Conservation (phyloP, 2,888 invertebrate genomes). For the Acrobasis consociella region DNA sequence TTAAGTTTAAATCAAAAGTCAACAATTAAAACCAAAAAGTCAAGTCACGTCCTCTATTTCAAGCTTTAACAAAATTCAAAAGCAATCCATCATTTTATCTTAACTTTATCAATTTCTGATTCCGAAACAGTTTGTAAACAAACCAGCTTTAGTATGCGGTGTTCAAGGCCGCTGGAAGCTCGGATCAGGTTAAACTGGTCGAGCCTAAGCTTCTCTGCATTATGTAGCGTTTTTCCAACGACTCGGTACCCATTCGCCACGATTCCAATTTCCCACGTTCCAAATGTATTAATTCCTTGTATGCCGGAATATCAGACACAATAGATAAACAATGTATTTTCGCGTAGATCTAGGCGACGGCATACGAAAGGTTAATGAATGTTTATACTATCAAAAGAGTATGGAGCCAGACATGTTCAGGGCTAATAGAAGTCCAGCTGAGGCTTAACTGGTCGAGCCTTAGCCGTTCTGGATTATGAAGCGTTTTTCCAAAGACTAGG, state of each 20-base stretch:
- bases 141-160: not conserved
- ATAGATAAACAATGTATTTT: too few relatives aligned
- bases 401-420: too few relatives aligned
- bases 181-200: constrained; percentile 5
- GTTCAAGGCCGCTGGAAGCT: not conserved
- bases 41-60: not conserved
- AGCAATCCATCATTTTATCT: not conserved
- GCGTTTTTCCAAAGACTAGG: too few relatives aligned
- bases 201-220: constrained; percentile 9
- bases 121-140: not conserved
- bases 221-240: not conserved
- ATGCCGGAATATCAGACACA: too few relatives aligned
- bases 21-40: not conserved
- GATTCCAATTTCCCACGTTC: not conserved
- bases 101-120: not conserved
- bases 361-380: too few relatives aligned
- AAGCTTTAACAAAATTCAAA: not conserved
- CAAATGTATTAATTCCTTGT: not conserved
- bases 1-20: too few relatives aligned
- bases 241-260: not conserved
- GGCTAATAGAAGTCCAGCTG: too few relatives aligned
- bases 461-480: too few relatives aligned
- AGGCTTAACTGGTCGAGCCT: too few relatives aligned
- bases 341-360: too few relatives aligned
- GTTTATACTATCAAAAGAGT: not conserved